phyloP scores from a whole-genome alignment of 2,797 vertebrate species.

The Danio aesculapii region DNA sequence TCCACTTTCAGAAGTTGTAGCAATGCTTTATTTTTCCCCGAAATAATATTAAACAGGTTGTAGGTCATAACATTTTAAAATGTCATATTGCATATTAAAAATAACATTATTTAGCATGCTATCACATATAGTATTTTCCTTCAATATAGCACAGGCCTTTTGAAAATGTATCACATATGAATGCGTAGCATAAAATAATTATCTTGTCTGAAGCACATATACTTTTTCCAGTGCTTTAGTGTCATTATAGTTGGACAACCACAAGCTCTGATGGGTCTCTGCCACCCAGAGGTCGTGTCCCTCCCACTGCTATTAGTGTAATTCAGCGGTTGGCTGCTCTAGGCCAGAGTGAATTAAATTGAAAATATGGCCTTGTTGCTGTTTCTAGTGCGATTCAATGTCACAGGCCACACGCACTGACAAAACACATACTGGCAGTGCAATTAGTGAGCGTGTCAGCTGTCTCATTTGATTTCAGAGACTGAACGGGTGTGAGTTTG shows the following conservation, averaged over 20 bases:
- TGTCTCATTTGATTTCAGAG: constrained; percentile 47
- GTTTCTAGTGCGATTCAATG: background rate
- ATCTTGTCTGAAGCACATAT: background rate
- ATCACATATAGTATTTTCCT: too few species aligned
- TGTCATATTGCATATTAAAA: too few species aligned
- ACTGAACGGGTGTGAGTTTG: constrained; percentile 17
- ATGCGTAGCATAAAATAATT: constrained; percentile 19
- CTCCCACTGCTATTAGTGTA: constrained; percentile 42
- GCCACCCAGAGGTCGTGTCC: constrained; percentile 31
- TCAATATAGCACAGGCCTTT: too few species aligned
- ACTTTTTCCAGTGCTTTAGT: constrained; percentile 3
- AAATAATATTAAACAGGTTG: too few species aligned
- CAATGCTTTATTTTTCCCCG: too few species aligned
- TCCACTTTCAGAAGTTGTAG: too few species aligned
- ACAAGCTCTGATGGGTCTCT: constrained; percentile 26
- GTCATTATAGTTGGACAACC: constrained; percentile 27
- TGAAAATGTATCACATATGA: background rate
- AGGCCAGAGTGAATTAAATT: constrained; percentile 40
- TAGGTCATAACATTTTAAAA: too few species aligned
- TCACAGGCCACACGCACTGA: constrained; percentile 24
- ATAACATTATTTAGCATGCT: too few species aligned
- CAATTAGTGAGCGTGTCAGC: constrained; percentile 44
- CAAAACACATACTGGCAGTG: constrained; percentile 38
- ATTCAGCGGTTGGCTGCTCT: constrained; percentile 39
- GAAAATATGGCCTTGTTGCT: constrained; percentile 39